Base-by-base conservation (phyloP, 2,888 invertebrate genomes). In the Cheilosia variabilis region DNA sequence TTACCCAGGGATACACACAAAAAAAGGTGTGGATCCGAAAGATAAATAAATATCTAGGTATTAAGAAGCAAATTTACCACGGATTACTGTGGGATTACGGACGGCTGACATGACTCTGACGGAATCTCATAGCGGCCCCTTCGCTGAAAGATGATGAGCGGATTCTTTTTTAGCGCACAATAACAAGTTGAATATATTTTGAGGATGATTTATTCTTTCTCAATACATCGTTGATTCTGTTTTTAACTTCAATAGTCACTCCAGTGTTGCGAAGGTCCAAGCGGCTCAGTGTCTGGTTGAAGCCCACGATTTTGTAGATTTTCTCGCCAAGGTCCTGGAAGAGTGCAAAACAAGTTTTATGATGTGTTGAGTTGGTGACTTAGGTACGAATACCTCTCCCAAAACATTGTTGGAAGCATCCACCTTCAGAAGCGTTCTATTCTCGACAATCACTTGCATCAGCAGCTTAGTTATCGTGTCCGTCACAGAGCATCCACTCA, bases 261-360 rank as follows among this genome's bases (percentile, higher is more conserved):
- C 90, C 91, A 10, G 91, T 90, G 72, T 91, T 92, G 13, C 92
- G 89, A 4, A 92, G 65, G 79, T 92, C 91, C 62, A 92, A 68
- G 2, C 76, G 76, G 31, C 89, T 89, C 22, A 92, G 63, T 3
- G 83, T 81, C 63, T 90, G 90, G 78, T 92, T 92, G 24, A 90
- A 90, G 27, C 89, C 89, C n/a, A 92, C 88, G 2, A 91, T 88
- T 79, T 91, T 90, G 6, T 89, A 89, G 9, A 92, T 87, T 72
- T 91, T 90, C 24, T 88, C 89, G 17, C 92, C 92, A 66, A 92
- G 89, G 9, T 89, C 88, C 91, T 92, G 19, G 4, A 24, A 37
- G 37, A 13, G 4, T 13, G 1, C 13, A 4, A 37, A 13, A 37
- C 37, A 13, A 13, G 9, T 31, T 37, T 3, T 4, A 37, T 13